These are phyloP conservation scores for Anoura caudifer DNA, from an alignment of 2,113 vertebrate species.

Conservation along the genomic window DNA sequence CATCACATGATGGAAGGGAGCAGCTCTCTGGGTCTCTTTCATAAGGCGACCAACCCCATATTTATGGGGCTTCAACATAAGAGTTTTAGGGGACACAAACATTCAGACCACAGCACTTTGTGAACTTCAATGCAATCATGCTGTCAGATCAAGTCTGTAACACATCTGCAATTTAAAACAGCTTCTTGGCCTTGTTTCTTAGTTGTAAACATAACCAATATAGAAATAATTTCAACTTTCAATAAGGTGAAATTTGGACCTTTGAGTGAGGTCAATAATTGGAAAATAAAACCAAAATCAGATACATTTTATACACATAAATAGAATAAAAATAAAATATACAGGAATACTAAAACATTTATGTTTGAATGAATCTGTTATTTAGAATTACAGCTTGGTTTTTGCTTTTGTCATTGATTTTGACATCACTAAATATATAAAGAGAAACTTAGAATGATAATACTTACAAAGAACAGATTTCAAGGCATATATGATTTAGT, in stretches of 20 bases:
- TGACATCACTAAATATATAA: not conserved
- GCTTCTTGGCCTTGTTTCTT: not conserved
- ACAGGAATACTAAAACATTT: not conserved
- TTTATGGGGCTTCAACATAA: not conserved
- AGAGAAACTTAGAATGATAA: not conserved
- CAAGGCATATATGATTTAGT: not conserved
- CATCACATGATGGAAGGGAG: not conserved
- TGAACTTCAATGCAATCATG: not conserved
- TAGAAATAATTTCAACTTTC: not conserved
- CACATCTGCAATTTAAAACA: not conserved
- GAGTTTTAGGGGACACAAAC: not conserved
- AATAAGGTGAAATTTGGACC: not conserved
- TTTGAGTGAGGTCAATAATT: not conserved
- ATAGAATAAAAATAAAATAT: not conserved
- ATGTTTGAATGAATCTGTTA: not conserved
- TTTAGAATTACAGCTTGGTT: not conserved
- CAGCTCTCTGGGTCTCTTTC: not conserved
- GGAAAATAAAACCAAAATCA: not conserved
- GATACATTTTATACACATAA: not conserved
- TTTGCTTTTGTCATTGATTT: conserved; percentile 16
- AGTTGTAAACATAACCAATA: not conserved
- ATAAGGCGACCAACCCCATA: not conserved
- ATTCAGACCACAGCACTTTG: not conserved
- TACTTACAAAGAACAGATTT: not conserved
- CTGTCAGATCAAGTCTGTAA: not conserved